These are phyloP conservation scores for Parasteatoda lunata DNA, from an alignment of 2,888 invertebrate genomes.

Conservation along the genomic window DNA sequence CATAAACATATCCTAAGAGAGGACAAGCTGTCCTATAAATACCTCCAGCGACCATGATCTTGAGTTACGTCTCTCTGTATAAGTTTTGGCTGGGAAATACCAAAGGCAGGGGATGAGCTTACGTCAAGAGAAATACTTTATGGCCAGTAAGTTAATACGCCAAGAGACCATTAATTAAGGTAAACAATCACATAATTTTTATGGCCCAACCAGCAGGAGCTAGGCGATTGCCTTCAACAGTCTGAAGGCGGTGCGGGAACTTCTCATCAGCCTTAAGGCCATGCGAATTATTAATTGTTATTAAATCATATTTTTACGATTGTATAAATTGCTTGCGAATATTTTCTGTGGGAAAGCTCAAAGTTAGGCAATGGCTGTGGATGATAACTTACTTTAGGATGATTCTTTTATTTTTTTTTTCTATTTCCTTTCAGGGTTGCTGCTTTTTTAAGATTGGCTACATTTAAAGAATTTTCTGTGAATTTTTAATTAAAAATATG, in stretches of 20 bases:
- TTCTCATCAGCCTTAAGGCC: neutral
- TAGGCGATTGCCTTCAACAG: neutral
- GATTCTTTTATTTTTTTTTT: too few relatives aligned
- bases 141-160: constrained; percentile 46
- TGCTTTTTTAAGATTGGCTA: too few relatives aligned
- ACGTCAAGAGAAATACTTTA: constrained; percentile 48
- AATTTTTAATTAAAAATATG: too few relatives aligned
- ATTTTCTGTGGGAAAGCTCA: neutral
- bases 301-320: neutral
- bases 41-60: constrained; percentile 32
- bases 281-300: neutral
- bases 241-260: neutral
- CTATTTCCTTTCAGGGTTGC: too few relatives aligned
- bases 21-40: constrained; percentile 50
- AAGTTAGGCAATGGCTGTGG: too few relatives aligned
- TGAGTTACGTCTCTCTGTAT: constrained; percentile 30
- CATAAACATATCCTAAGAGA: constrained; percentile 53
- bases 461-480: too few relatives aligned
- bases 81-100: constrained; percentile 32
- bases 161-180: constrained; percentile 47
- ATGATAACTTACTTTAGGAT: too few relatives aligned
- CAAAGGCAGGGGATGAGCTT: neutral
- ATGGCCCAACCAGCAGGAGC: neutral
- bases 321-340: neutral
- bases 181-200: constrained; percentile 50